Conservation (phyloP, 2,113 vertebrate species). For the Speoplatyrhinus poulsoni region DNA sequence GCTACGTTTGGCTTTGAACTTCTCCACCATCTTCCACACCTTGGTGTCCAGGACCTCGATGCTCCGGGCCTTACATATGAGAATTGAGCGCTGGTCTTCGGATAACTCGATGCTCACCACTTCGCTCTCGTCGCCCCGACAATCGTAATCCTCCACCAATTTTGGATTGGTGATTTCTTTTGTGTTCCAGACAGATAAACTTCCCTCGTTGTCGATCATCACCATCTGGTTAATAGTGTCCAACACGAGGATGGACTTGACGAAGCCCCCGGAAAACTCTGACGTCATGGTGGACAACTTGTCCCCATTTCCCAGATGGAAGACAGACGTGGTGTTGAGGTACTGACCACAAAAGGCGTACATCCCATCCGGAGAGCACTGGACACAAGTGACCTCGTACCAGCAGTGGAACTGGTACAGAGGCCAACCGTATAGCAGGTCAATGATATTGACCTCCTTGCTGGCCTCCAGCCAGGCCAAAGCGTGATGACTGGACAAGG, state of each 20-base stretch:
- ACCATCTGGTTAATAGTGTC: conserved; percentile 95
- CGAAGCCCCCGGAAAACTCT: conserved; percentile 95
- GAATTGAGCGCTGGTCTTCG: conserved; percentile 94
- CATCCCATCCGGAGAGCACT: conserved; percentile 92
- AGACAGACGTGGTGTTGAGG: conserved; percentile 92
- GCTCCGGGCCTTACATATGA: conserved; percentile 94
- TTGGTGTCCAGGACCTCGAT: conserved; percentile 93
- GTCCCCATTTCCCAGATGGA: conserved; percentile 94
- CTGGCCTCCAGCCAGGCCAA: conserved; percentile 98
- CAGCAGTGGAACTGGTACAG: conserved; percentile 98
- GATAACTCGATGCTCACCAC: conserved; percentile 94
- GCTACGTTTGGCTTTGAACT: conserved; percentile 94
- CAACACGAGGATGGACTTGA: conserved; percentile 93
- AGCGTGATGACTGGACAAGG: conserved; percentile 90
- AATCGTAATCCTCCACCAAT: conserved; percentile 96
- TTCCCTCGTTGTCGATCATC: conserved; percentile 96
- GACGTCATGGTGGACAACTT: conserved; percentile 94
- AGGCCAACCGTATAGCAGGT: conserved; percentile 94
- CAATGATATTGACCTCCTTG: conserved; percentile 95
- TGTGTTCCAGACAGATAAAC: conserved; percentile 95
- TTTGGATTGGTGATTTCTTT: conserved; percentile 92
- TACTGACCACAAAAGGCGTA: conserved; percentile 98
- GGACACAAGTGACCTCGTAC: conserved; percentile 97
- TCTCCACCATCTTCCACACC: conserved; percentile 95
- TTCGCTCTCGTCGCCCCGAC: conserved; percentile 90